Percentiles rank a stretch among this genome's conserved stretches.
Conservation (phyloP, 2,888 invertebrate species). For the Holacanthella duospinosa region DNA sequence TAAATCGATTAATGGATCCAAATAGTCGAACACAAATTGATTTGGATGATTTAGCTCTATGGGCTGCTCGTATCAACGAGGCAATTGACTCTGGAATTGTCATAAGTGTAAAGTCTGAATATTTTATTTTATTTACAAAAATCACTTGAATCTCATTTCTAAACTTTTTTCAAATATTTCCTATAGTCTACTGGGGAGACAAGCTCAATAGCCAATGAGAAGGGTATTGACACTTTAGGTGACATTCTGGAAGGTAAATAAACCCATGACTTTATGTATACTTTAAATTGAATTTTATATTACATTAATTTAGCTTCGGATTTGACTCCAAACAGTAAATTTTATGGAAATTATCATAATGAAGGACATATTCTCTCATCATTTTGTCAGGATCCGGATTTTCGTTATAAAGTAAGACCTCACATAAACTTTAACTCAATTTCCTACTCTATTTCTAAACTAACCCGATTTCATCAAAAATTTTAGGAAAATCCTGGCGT, state of each 20-base stretch:
- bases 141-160: no score
- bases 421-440: slow-evolving; percentile 16
- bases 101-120: not conserved
- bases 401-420: slow-evolving; percentile 18
- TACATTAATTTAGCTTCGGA: slow-evolving; percentile 33
- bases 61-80: slow-evolving; percentile 61
- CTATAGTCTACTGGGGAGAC: slow-evolving; percentile 44
- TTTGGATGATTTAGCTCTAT: slow-evolving; percentile 57
- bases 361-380: not conserved
- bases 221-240: slow-evolving; percentile 68
- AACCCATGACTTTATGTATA: not conserved
- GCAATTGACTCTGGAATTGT: slow-evolving; percentile 52
- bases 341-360: not conserved
- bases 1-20: not conserved
- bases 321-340: not conserved
- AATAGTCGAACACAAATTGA: slow-evolving; percentile 6
- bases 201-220: slow-evolving; percentile 52
- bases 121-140: not conserved
- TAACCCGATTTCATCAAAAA: not conserved
- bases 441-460: not conserved
- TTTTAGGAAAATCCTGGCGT: slow-evolving; percentile 64
- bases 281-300: not conserved
- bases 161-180: not conserved
- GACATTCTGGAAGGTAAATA: slow-evolving; percentile 61
- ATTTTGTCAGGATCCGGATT: not conserved